Base-by-base conservation (phyloP, 1,140 invertebrate species). In the Diorhabda elongata region DNA sequence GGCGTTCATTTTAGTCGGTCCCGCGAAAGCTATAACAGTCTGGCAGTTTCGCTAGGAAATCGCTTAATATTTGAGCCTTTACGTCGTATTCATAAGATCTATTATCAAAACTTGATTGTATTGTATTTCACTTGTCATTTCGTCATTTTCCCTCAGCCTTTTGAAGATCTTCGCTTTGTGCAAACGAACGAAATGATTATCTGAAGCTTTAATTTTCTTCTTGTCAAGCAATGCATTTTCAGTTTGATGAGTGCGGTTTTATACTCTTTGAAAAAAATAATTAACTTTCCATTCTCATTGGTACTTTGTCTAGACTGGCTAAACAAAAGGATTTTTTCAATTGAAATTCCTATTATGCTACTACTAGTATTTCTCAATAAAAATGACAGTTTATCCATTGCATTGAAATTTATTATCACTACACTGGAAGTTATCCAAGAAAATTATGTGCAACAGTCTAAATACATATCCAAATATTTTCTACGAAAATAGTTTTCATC, bases 1-100 rank as follows among this genome's bases (percentile, higher is more conserved):
- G 67, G 71, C 65, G 65, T 69, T 72, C 70, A 71, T 71, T 71
- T 71, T 11, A 59, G 44, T 58, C 67, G 60, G 64, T 9, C 43
- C 58, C 42, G 47, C 42, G 52, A 65, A 68, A 71, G 9, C 9
- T 45, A 44, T 60, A n/a, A 57, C 66, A 71, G 68, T 45, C 9
- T 45, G 9, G 9, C 9, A 11, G 44, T 52, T 63, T 45, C 45
- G 59, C 58, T n/a, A 64, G 58, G 69, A 58, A 67, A 70, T 67
- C 58, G 69, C 47, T 70, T 70, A 64, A 52, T 52, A 61, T 52
- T 67, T 70, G 60, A 66, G 60, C 26, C 63, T 69, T 66, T 57
- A 61, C 8, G 61, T 64, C 44, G 43, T 47, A 71, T 68, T 68
- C 57, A 71, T 64, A 61, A 71, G 47, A 47, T 44, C 66, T 64